Percentiles rank a stretch among this genome's conserved stretches.
phyloP scores from a whole-genome alignment of 2,113 vertebrate species.

The Muscicapa adusta region DNA sequence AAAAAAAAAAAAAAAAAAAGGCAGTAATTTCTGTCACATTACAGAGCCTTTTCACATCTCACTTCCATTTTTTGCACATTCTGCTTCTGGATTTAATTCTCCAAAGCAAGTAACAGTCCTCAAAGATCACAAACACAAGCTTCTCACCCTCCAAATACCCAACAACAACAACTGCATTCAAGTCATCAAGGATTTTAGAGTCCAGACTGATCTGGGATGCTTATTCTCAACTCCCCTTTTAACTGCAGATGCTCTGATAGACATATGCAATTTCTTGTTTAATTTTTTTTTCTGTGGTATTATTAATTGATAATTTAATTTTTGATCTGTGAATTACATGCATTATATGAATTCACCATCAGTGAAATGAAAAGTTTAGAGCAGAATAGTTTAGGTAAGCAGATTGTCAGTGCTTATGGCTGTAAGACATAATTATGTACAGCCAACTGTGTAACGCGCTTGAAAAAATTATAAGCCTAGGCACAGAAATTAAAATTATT shows the following conservation, averaged over 20 bases:
- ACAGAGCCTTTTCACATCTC: background rate
- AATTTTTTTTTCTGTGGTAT: background rate
- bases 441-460: slow-evolving; percentile 62
- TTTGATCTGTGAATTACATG: slow-evolving; percentile 44
- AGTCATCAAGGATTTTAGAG: background rate
- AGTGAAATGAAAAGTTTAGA: slow-evolving; percentile 53
- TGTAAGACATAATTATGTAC: slow-evolving; percentile 65
- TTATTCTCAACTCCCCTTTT: background rate
- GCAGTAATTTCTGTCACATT: background rate
- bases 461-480: slow-evolving; percentile 62
- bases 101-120: background rate
- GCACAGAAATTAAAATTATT: slow-evolving; percentile 67
- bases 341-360: slow-evolving; percentile 19
- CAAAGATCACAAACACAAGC: background rate
- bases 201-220: background rate
- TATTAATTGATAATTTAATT: slow-evolving; percentile 65
- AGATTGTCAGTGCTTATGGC: slow-evolving; percentile 62
- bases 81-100: background rate
- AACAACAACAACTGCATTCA: background rate
- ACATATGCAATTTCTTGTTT: background rate
- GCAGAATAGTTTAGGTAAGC: slow-evolving; percentile 63
- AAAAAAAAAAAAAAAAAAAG: background rate
- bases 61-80: background rate
- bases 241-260: background rate
- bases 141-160: background rate